These are phyloP conservation scores for Scomber scombrus DNA, from an alignment of 2,113 vertebrate genomes.

Conservation along the genomic window DNA sequence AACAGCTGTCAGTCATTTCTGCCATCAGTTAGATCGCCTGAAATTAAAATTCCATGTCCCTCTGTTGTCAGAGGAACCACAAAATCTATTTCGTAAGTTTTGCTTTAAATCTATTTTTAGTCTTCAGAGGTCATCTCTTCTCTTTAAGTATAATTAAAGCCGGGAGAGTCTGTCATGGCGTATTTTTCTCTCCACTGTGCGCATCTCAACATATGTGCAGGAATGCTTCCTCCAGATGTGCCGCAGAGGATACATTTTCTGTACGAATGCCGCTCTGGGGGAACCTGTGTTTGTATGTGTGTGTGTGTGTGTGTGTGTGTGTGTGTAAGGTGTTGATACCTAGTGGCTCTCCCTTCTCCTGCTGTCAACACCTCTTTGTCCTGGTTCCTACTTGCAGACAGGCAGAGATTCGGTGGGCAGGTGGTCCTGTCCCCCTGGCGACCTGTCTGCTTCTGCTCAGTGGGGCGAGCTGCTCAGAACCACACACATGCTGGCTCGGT, in stretches of 20 bases:
- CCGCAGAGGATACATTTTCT: conserved; percentile 30
- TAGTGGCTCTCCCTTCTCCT: conserved; percentile 29
- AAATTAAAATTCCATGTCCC: conserved; percentile 50
- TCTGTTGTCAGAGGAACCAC: conserved; percentile 35
- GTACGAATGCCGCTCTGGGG: not conserved
- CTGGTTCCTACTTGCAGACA: conserved; percentile 63
- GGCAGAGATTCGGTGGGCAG: conserved; percentile 52
- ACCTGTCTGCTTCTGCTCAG: conserved; percentile 18
- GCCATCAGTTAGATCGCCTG: conserved; percentile 52
- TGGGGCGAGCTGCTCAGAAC: conserved; percentile 22
- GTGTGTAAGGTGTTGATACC: conserved; percentile 61
- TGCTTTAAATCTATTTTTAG: conserved; percentile 46
- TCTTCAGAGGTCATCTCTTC: conserved; percentile 13
- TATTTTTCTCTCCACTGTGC: conserved; percentile 10
- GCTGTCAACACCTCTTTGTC: conserved; percentile 42
- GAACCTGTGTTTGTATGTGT: conserved; percentile 16
- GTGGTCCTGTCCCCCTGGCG: conserved; percentile 51
- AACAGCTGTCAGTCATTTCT: conserved; percentile 79
- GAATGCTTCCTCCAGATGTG: conserved; percentile 68
- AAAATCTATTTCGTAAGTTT: conserved; percentile 40
- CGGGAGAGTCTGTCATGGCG: conserved; percentile 15
- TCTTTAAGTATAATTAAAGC: conserved; percentile 67
- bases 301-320: not conserved
- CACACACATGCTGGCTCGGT: conserved; percentile 13
- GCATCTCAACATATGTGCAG: conserved; percentile 35